Evolutionary conservation across 2,797 vertebrate genomes (phyloP).

Genomic region (Catamblyrhynchus diadema): DNA sequence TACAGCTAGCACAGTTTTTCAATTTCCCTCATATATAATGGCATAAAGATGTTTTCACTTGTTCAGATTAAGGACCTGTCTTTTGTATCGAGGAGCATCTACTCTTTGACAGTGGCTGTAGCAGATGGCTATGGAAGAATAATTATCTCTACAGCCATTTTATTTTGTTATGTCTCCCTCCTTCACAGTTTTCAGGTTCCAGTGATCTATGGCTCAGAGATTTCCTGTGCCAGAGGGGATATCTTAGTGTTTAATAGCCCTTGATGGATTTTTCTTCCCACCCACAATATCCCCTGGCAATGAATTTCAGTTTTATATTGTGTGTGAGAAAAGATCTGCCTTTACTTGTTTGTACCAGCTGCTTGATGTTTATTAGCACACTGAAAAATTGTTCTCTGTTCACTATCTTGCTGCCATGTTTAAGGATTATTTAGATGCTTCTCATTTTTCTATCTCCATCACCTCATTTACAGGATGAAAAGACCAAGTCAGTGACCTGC

Average conservation of each 20-base stretch:
- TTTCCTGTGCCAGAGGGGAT: background rate
- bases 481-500: background rate
- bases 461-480: background rate
- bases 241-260: background rate
- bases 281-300: background rate
- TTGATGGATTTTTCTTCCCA: background rate
- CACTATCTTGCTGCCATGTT: background rate
- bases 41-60: background rate
- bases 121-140: background rate
- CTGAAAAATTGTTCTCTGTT: background rate
- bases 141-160: background rate
- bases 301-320: background rate
- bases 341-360: conserved; percentile 7
- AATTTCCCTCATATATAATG: background rate
- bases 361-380: background rate
- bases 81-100: background rate
- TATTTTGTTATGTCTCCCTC: background rate
- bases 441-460: background rate
- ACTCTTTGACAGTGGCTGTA: background rate
- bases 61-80: background rate
- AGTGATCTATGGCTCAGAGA: background rate
- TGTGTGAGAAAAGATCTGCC: background rate
- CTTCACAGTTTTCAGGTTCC: background rate
- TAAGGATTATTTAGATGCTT: background rate
- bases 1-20: background rate